These are phyloP conservation scores for Gorilla gorilla DNA, from an alignment of 2,113 vertebrate species.

Conservation along the genomic window DNA sequence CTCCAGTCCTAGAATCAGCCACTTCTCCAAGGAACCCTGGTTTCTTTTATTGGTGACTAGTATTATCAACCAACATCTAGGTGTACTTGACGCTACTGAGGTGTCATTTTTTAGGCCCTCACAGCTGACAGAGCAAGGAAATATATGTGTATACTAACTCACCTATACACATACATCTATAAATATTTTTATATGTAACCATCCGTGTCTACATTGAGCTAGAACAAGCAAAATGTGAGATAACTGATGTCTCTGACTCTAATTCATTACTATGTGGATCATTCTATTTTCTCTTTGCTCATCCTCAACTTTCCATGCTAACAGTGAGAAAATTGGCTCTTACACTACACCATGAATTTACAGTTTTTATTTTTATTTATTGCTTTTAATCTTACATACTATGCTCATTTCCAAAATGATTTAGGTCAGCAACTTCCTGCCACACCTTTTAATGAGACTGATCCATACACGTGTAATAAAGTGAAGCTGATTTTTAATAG, in stretches of 20 bases:
- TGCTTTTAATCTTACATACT: neutral
- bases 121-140: neutral
- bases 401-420: neutral
- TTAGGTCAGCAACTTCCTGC: neutral
- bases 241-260: neutral
- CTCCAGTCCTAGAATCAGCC: neutral
- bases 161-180: neutral
- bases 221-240: neutral
- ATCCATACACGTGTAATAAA: neutral
- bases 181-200: neutral
- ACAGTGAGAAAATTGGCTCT: neutral
- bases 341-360: neutral
- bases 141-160: neutral
- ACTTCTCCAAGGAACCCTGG: neutral
- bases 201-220: neutral
- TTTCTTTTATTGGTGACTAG: neutral
- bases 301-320: neutral
- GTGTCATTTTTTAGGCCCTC: neutral
- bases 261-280: neutral
- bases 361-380: neutral
- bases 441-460: neutral
- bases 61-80: neutral
- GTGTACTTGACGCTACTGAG: neutral
- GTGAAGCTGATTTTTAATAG: neutral
- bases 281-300: neutral